Evolutionary conservation across 2,113 vertebrate genomes (phyloP).

Genomic region (Parus major): DNA sequence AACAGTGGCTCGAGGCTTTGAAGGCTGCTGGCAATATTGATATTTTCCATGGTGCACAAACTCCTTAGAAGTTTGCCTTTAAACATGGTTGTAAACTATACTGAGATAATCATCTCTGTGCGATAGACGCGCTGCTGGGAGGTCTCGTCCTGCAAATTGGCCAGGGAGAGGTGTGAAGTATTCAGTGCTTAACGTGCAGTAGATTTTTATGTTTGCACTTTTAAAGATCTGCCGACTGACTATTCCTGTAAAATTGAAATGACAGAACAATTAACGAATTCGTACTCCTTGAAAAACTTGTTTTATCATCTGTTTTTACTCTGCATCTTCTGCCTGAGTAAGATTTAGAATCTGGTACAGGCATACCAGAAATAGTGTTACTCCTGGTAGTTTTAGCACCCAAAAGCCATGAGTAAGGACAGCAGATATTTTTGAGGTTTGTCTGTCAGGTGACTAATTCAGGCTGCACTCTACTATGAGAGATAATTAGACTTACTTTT

Average conservation of each 20-base stretch:
- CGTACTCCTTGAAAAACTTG: background rate
- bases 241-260: background rate
- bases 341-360: background rate
- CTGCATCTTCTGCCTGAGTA: background rate
- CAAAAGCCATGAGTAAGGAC: background rate
- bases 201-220: background rate
- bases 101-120: background rate
- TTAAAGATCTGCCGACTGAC: background rate
- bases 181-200: background rate
- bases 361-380: background rate
- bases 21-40: background rate
- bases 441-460: background rate
- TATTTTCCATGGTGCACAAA: background rate
- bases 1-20: background rate
- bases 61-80: background rate
- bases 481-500: background rate
- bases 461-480: background rate
- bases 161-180: background rate
- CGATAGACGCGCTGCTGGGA: background rate
- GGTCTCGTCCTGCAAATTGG: background rate
- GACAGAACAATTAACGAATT: conserved; percentile 17
- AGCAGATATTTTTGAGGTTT: background rate
- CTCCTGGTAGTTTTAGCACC: background rate
- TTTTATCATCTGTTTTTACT: background rate
- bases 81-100: background rate